Base-by-base conservation (phyloP, 2,113 vertebrate species). In the Petroica traversi region DNA sequence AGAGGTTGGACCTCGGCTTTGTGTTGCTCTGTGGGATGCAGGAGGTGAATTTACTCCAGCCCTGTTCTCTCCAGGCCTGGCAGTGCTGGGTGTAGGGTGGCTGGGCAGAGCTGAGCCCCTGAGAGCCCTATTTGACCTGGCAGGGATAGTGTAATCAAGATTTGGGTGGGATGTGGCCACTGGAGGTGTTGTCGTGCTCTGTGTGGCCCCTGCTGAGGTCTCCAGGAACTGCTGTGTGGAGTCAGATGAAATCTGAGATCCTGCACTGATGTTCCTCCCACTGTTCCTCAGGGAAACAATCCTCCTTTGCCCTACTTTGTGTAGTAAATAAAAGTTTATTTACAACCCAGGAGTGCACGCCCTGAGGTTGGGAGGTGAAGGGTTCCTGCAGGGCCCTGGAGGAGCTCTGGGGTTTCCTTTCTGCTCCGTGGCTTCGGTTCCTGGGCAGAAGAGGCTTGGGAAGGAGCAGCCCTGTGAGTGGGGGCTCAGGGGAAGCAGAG, bases 281-380 rank as follows among this genome's bases (percentile, higher is more conserved):
- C 78, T 33, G 6, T 74, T 68, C 73, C 80, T 55, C 1, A 2
- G 63, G 83, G 84, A 92, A 86, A 28, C 1, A 1, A 19, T 91
- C 54, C 66, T 85, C 87, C 62, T 92, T 92, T 89, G 66, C 66
- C 89, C 92, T 92, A 71, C 59, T 95, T 89, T 66, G 49, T 57
- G 59, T 93, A 90, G 91, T 73, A 93, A 95, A 95, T 88, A 88
- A 38, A 94, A 88, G 75, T 92, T 95, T 90, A 76, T 94, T 95
- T 89, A 83, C 88, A 79, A 78, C 48, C 67, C 48, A 66, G 82
- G 68, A 90, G 57, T 3, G 1, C 25, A 15, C 0, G 1, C 29
- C 78, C 63, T 76, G 67, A 46, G 88, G 59, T 18, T 94, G 75
- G 59, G 78, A 95, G 93, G 74, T 88, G 85, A 93, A 91, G 88